A percentile compares a stretch with the other conserved stretches of the same genome.
Conservation (phyloP, 2,888 invertebrate genomes). For the Platypus cylindrus region DNA sequence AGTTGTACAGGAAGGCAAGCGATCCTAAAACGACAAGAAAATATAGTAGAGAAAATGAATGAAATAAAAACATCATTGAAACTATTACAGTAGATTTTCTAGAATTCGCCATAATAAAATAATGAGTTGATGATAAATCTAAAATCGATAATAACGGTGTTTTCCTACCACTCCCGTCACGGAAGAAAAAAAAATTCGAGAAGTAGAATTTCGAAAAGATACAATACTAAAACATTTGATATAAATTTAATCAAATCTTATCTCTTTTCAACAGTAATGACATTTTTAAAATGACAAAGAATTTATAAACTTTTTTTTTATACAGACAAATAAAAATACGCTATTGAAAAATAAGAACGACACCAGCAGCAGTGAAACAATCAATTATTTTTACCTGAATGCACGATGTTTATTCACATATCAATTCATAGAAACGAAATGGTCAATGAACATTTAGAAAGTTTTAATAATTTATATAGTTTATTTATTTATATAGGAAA, state of each 20-base stretch:
- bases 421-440: background rate
- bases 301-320: conserved; percentile 20
- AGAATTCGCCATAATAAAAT: conserved; percentile 11
- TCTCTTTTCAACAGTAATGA: conserved; percentile 16
- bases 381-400: conserved; percentile 15
- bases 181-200: conserved; percentile 4
- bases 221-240: conserved; percentile 3
- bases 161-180: conserved; percentile 8
- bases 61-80: conserved; percentile 4
- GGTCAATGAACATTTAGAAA: background rate
- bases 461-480: background rate
- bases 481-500: conserved; percentile 4
- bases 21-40: conserved; percentile 11
- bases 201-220: too few species aligned
- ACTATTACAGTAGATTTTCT: conserved; percentile 2
- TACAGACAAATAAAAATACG: conserved; percentile 18
- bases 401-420: conserved; percentile 5
- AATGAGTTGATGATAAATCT: conserved; percentile 4
- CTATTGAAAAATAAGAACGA: conserved; percentile 16
- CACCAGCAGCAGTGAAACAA: conserved; percentile 15
- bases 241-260: conserved; percentile 5
- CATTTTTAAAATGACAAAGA: conserved; percentile 22
- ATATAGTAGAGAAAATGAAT: conserved; percentile 1
- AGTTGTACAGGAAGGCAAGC: conserved; percentile 6
- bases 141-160: conserved; percentile 12